Percentiles rank a stretch among this genome's conserved stretches.
Evolutionary conservation across 2,113 vertebrate genomes (phyloP).

Genomic region (Gnathochromis pfefferi): DNA sequence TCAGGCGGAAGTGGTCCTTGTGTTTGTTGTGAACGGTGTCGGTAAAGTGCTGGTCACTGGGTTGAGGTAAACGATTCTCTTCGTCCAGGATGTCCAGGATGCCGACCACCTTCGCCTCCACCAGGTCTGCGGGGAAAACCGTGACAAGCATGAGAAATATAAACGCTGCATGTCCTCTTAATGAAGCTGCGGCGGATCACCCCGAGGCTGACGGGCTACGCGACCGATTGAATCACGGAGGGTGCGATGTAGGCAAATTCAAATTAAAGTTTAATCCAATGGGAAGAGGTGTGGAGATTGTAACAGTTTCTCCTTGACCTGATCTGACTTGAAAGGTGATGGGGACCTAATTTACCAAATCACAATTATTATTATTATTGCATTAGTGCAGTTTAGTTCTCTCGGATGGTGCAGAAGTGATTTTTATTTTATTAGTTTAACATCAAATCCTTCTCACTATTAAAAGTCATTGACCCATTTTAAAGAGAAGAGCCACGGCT

Average conservation of each 20-base stretch:
- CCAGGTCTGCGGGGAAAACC: conserved; percentile 77
- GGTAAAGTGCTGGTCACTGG: conserved; percentile 95
- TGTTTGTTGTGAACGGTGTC: conserved; percentile 89
- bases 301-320: neutral
- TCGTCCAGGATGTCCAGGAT: conserved; percentile 97
- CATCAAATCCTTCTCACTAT: neutral
- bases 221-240: neutral
- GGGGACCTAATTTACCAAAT: neutral
- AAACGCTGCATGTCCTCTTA: neutral
- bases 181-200: neutral
- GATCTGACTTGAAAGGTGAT: neutral
- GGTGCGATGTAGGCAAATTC: neutral
- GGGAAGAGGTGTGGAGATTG: neutral
- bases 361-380: neutral
- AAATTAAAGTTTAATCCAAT: neutral
- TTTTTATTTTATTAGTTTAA: neutral
- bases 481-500: neutral
- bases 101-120: conserved; percentile 90
- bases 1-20: conserved; percentile 93
- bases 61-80: conserved; percentile 94
- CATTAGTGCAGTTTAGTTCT: neutral
- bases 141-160: neutral
- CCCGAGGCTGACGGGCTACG: neutral
- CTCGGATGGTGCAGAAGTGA: neutral
- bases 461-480: neutral